phyloP scores from a whole-genome alignment of 2,888 invertebrate genomes.

The Dryadula phaetusa region DNA sequence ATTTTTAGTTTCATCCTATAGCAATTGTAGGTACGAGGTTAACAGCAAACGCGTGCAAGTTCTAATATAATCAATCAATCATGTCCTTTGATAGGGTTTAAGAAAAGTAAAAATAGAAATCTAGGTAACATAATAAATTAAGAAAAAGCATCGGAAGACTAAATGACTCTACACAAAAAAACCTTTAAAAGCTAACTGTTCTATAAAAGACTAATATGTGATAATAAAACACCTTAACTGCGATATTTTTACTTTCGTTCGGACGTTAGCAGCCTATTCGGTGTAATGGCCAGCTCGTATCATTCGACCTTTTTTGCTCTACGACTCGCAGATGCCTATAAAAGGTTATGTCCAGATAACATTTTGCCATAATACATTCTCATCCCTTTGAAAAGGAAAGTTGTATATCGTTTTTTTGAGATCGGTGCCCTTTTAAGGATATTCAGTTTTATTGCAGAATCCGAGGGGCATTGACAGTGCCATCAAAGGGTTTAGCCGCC shows the following conservation, averaged over 20 bases:
- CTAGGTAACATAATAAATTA: not conserved
- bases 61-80: slow-evolving; percentile 10
- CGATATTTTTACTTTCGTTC: slow-evolving; percentile 73
- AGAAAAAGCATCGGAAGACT: not conserved
- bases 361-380: slow-evolving; percentile 75
- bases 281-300: slow-evolving; percentile 68
- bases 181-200: not conserved
- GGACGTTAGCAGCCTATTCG: slow-evolving; percentile 68
- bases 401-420: slow-evolving; percentile 75
- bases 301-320: slow-evolving; percentile 66
- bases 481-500: slow-evolving; percentile 70
- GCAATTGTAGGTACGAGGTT: not conserved
- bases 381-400: slow-evolving; percentile 81
- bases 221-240: slow-evolving; percentile 30
- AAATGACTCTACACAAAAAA: not conserved
- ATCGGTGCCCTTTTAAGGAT: slow-evolving; percentile 72
- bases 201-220: slow-evolving; percentile 19
- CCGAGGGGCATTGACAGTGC: slow-evolving; percentile 49
- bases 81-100: not conserved
- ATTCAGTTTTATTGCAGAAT: slow-evolving; percentile 72
- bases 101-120: not conserved
- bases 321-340: slow-evolving; percentile 60
- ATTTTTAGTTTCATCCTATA: not conserved
- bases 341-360: slow-evolving; percentile 81
- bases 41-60: not conserved